Evolutionary conservation across 2,797 vertebrate species (phyloP), one percentile per base, ranked within the genome.

Genomic region (Acipenser transmontanus): DNA sequence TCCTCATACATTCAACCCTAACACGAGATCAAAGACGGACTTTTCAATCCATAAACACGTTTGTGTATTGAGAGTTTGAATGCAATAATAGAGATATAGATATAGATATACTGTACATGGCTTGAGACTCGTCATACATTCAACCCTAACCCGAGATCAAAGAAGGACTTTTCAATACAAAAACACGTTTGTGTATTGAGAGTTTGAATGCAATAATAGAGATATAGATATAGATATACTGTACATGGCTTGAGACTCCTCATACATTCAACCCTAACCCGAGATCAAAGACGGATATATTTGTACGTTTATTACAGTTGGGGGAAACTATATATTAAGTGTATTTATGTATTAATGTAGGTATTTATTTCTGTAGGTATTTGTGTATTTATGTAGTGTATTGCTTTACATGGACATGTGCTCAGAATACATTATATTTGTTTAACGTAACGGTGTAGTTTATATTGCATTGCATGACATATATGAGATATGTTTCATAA

Each of bases 1-100:
- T 64, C 68, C 66, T 82, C 76, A 75, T 7, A 74, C 69, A 68
- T 78, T 82, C 75, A 70, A 66, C 62, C 75, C 75, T 68, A 79
- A 73, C 74, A 80, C 72, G 66, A 66, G 78, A 85, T 86, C 83
- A 87, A 87, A 87, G 78, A 75, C 56, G 68, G 76, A 47, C 47
- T 68, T 65, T 70, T 47, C 52, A 73, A 73, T 56, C 67, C 78
- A 77, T 78, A 83, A 81, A 80, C 77, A 82, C 76, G 72, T 80
- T 73, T 70, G 8, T 17, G 17, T 34, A 34, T 34, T 34, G 34
- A 34, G 34, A 34, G 4, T 34, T 34, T 34, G 34, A 34, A 34
- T 34, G 34, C 34, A 34, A 4, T 34, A 34, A 34, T 34, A 34
- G 34, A 34, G 1, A 17, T 17, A 17, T 17, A 17, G 17, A 17